phyloP scores from a whole-genome alignment of 2,797 vertebrate genomes.

The Rhinoraja longicauda region DNA sequence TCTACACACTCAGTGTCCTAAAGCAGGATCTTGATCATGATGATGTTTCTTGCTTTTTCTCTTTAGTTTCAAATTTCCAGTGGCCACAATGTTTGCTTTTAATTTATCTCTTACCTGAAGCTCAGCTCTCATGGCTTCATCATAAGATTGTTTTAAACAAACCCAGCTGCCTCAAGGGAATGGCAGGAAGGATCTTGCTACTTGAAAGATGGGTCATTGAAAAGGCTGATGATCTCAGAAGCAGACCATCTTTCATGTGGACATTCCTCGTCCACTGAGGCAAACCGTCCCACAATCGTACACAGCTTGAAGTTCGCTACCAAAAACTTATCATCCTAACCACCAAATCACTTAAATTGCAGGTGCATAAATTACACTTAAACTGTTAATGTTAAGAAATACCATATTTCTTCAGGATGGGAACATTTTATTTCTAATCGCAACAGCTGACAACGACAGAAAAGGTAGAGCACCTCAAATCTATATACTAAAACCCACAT shows the following conservation, averaged over 20 bases:
- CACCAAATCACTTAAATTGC: too few species aligned
- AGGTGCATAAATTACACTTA: neutral
- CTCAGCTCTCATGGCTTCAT: neutral
- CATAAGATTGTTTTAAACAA: neutral
- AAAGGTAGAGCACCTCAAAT: neutral
- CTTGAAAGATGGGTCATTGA: neutral
- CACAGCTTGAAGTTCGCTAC: neutral
- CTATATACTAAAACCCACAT: too few species aligned
- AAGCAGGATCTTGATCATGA: too few species aligned
- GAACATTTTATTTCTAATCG: neutral
- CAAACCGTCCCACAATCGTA: neutral
- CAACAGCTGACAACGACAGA: neutral
- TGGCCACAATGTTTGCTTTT: too few species aligned
- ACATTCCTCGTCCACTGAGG: neutral
- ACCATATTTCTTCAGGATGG: neutral
- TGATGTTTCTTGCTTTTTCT: too few species aligned
- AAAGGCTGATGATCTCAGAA: neutral
- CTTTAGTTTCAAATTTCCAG: too few species aligned
- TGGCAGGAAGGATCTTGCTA: neutral
- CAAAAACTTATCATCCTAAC: neutral
- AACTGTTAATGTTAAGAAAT: neutral
- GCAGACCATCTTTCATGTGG: neutral
- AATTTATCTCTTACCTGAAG: conserved; percentile 2
- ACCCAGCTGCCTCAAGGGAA: neutral
- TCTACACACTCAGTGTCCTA: too few species aligned